Conservation (phyloP, 2,797 vertebrate genomes). For the Valencia hispanica region DNA sequence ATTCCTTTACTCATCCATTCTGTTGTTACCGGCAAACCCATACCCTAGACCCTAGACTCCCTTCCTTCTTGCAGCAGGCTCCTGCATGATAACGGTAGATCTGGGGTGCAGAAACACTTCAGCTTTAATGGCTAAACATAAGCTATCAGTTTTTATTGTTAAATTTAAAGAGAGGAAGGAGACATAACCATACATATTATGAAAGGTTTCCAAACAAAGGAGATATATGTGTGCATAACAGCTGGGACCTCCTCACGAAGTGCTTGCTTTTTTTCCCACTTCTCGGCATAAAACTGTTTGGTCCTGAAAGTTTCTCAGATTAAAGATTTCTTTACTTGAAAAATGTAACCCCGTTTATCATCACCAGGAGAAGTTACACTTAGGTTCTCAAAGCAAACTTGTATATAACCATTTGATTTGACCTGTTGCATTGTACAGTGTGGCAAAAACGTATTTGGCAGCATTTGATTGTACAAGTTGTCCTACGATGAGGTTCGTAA, state of each 20-base stretch:
- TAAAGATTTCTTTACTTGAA: neutral
- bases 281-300: neutral
- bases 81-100: too few species aligned
- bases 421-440: neutral
- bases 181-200: too few species aligned
- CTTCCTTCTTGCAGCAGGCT: neutral
- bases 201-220: too few species aligned
- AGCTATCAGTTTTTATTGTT: too few species aligned
- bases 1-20: neutral
- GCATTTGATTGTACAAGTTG: too few species aligned
- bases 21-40: neutral
- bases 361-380: neutral
- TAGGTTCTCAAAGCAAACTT: neutral
- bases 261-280: neutral
- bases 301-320: neutral
- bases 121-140: too few species aligned
- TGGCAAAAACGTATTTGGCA: too few species aligned
- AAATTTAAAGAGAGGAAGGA: too few species aligned
- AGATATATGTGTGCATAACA: neutral
- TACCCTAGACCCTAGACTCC: neutral
- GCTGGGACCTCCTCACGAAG: neutral
- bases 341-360: neutral
- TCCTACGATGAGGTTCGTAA: too few species aligned
- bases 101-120: too few species aligned
- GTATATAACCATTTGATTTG: neutral